Evolutionary conservation across 2,113 vertebrate species (phyloP), one percentile per base, ranked within the genome.

Genomic region (Rhinolophus sinicus): DNA sequence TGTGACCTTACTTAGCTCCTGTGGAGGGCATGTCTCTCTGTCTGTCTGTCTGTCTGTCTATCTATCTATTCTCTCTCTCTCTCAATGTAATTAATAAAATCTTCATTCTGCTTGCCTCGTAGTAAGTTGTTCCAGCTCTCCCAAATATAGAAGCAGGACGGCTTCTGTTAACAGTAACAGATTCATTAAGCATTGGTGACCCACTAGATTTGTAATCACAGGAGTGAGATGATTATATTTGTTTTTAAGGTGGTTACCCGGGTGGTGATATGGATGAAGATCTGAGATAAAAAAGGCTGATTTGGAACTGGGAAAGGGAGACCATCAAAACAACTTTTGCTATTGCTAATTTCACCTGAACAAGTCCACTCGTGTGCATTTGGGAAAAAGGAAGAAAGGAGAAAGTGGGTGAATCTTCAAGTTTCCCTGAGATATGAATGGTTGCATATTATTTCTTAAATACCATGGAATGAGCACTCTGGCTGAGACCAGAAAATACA

Each of bases 401-500:
- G 75, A 76, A 90, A 94, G 47, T 35, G 7, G 19, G 52, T 26
- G 8, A 94, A 30, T 84, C 54, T 91, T 84, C 38, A 47, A 40
- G 18, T 92, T 67, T 24, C 50, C 60, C n/a, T 78, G 62, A 84
- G 65, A 72, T 44, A 28, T 28, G 84, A 92, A 92, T 52, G 12
- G 30, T 52, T 70, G 22, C 10, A 18, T 77, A 54, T 9, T 90
- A 33, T 84, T 95, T 93, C 80, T 93, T 88, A 93, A 90, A 84
- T 52, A 69, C 14, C 4, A 8, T 75, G 62, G 77, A 69, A 19
- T 96, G 47, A 82, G 44, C 65, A 82, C 19, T 96, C 65, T 90
- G 78, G 33, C 72, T 85, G 70, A 90, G 38, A 58, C 62, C 58
- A 75, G 81, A 97, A 93, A 94, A 86, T 85, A 82, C 1, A 96